Evolutionary conservation across 2,113 vertebrate species (phyloP).

Genomic region (Pteruthius melanotis): DNA sequence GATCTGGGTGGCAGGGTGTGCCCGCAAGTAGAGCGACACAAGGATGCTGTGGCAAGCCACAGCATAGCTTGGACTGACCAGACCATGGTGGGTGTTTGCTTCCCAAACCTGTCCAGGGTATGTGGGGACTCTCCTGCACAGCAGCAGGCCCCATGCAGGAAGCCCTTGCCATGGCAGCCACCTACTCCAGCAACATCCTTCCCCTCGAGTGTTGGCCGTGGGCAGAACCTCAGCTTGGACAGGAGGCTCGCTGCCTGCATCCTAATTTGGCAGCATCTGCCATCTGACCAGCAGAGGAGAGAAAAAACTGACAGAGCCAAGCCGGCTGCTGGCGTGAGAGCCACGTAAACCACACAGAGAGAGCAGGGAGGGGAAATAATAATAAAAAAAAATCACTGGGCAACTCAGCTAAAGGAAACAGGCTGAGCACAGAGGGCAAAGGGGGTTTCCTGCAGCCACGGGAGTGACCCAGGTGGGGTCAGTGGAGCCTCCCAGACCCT

Average conservation of each 20-base stretch:
- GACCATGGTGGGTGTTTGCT: neutral
- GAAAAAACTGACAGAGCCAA: slow-evolving; percentile 1
- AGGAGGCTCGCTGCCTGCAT: neutral
- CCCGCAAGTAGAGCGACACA: accelerated
- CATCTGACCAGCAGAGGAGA: neutral
- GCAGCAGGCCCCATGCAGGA: neutral
- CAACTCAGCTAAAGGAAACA: neutral
- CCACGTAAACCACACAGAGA: neutral
- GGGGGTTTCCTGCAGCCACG: neutral
- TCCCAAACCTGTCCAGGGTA: neutral
- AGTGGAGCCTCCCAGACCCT: neutral
- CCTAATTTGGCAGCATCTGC: slow-evolving; percentile 43
- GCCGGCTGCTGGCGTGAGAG: neutral
- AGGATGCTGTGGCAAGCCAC: neutral
- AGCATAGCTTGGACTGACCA: neutral
- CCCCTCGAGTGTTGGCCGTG: accelerated
- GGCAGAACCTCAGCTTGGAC: neutral
- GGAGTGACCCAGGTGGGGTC: neutral
- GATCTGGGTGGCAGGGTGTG: neutral
- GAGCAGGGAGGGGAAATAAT: neutral
- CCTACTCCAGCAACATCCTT: neutral
- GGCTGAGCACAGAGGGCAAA: neutral
- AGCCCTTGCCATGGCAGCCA: neutral
- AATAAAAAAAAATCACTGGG: neutral
- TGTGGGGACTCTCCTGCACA: neutral